Percentiles rank a stretch among this genome's conserved stretches.
These are phyloP conservation scores for Daboia siamensis DNA, from an alignment of 2,113 vertebrate genomes.

Conservation along the genomic window DNA sequence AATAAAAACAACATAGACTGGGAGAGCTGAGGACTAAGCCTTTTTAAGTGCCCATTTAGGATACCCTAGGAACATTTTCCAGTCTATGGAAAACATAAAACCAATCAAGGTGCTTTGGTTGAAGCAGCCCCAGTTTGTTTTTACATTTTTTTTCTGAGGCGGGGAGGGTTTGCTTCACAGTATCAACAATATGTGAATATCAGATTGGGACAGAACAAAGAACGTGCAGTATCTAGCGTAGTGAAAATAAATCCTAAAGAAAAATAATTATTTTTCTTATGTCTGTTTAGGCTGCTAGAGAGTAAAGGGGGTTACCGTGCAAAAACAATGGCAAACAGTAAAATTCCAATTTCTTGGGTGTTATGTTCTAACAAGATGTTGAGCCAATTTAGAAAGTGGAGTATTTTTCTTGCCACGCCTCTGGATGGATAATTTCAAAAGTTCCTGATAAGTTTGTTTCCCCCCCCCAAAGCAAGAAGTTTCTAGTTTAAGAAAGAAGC, in stretches of 20 bases:
- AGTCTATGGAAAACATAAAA: neutral
- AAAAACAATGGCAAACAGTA: neutral
- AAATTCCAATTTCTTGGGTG: neutral
- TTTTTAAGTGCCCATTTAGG: neutral
- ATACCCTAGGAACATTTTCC: neutral
- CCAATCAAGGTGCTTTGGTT: neutral
- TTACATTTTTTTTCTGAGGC: neutral
- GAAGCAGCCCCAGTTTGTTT: neutral
- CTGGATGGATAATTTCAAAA: neutral
- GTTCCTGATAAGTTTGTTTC: neutral
- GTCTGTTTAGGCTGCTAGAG: neutral
- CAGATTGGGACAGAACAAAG: neutral
- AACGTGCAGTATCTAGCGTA: neutral
- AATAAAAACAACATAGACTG: neutral
- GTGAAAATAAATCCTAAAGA: neutral
- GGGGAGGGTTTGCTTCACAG: too few relatives aligned
- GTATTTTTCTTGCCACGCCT: neutral
- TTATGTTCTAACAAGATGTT: neutral
- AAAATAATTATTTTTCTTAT: neutral
- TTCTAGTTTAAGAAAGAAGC: neutral
- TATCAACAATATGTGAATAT: neutral
- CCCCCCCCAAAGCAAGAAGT: neutral
- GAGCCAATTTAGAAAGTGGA: neutral
- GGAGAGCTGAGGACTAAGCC: neutral
- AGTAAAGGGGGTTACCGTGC: neutral